Evolutionary conservation across 2,797 vertebrate species (phyloP).

Genomic region (Centropyge bicolor): DNA sequence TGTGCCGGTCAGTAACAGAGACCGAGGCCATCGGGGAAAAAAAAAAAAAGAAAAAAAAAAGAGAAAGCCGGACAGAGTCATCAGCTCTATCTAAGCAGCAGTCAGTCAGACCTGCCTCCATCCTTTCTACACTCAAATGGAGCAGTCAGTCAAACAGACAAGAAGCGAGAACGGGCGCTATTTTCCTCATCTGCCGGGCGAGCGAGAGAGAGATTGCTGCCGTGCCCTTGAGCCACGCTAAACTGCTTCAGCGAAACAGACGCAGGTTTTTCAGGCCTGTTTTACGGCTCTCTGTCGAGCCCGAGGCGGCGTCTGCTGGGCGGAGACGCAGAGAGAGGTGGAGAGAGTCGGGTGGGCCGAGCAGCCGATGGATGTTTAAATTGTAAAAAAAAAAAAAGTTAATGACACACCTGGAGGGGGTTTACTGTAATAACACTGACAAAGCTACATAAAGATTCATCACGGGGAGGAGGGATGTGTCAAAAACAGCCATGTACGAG

Average conservation of each 20-base stretch:
- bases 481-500: slow-evolving; percentile 28
- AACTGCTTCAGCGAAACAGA: slow-evolving; percentile 83
- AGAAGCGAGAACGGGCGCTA: slow-evolving; percentile 34
- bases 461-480: slow-evolving; percentile 16
- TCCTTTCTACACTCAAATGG: slow-evolving; percentile 66
- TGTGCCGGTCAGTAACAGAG: slow-evolving; percentile 23
- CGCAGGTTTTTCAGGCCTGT: slow-evolving; percentile 74
- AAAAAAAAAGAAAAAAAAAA: background rate
- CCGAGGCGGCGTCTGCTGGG: slow-evolving; percentile 59
- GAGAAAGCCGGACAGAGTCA: slow-evolving; percentile 46
- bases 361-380: slow-evolving; percentile 37
- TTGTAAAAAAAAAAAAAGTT: slow-evolving; percentile 49
- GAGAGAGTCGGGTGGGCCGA: slow-evolving; percentile 20
- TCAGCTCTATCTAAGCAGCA: slow-evolving; percentile 53
- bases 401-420: slow-evolving; percentile 57
- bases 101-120: slow-evolving; percentile 46
- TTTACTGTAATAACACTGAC: slow-evolving; percentile 70
- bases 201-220: slow-evolving; percentile 64
- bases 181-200: slow-evolving; percentile 37
- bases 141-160: slow-evolving; percentile 72
- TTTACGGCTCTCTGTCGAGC: slow-evolving; percentile 71
- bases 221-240: slow-evolving; percentile 82
- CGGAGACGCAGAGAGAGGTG: slow-evolving; percentile 4
- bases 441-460: slow-evolving; percentile 70
- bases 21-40: slow-evolving; percentile 12